Evolutionary conservation across 2,888 invertebrate species (phyloP), one percentile per base, ranked within the genome.

Genomic region (Polyommatus icarus): DNA sequence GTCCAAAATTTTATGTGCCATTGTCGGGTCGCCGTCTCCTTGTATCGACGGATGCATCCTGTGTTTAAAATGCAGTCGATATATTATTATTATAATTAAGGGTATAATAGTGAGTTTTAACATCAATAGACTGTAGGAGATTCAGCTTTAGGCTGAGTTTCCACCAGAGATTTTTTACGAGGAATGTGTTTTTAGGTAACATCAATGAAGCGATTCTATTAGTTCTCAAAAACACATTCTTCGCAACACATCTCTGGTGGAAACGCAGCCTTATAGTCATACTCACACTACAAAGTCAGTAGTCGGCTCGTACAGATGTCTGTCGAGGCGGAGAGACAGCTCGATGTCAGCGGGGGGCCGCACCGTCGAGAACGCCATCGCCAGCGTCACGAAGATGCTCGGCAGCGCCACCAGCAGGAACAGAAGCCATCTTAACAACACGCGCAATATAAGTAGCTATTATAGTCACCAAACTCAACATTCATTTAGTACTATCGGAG

Each of bases 321-420:
- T 92, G 0, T 89, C 87, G 0, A 96, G 88, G 7, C 85, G 87
- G 61, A 96, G 86, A 0, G 94, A 82, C 0, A 94, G 87, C 82
- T 96, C 96, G 83, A 95, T 95, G 84, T 95, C 95, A 7, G 95
- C 95, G 3, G 96, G 96, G 29, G 96, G 95, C 0, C 96, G 93
- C 80, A 96, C 94, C 85, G 94, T 93, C 36, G 96, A 95, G 91
- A 96, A 96, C 71, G 94, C 96, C 96, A 96, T 96, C n/a, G 96
- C 96, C 29, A 95, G 88, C 0, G 94, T 89, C 82, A 96, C 95
- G 87, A 96, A 96, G 78, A 96, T 82, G 0, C 95, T 94, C 0
- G 96, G 96, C 78, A 96, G 87, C 7, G 94, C 83, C 12, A 96
- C 83, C 75, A 96, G 92, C 80, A 95, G 94, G 80, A 96, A 90